Conservation (phyloP, 2,113 vertebrate genomes). For the Turnix velox region DNA sequence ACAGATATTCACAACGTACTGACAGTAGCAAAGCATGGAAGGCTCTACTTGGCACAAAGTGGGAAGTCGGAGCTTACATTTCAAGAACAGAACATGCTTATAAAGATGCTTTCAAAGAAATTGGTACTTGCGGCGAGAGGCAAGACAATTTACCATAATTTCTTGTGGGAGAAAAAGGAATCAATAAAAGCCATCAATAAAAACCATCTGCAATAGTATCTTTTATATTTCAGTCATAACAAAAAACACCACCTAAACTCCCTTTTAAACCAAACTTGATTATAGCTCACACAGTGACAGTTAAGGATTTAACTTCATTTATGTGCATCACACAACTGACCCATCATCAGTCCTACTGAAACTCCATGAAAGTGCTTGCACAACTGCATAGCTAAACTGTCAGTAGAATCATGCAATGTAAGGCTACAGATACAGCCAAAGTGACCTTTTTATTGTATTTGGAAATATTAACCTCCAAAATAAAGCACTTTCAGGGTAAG, state of each 20-base stretch:
- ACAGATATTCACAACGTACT: not conserved
- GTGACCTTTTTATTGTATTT: not conserved
- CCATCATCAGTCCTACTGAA: not conserved
- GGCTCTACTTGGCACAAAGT: not conserved
- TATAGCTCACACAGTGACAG: not conserved
- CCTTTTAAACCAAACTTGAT: not conserved
- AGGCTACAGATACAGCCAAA: not conserved
- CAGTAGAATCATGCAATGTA: not conserved
- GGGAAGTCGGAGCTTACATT: not conserved
- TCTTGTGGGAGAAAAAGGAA: not conserved
- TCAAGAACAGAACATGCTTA: not conserved
- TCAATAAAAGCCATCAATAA: not conserved
- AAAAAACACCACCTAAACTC: not conserved
- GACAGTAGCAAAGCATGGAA: not conserved
- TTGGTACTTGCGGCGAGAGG: not conserved
- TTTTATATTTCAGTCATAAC: not conserved
- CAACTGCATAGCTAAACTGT: not conserved
- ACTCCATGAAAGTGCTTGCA: not conserved
- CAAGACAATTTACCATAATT: not conserved
- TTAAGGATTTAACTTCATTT: not conserved
- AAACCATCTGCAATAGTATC: not conserved
- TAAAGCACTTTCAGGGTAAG: conserved; percentile 1
- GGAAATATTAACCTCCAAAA: not conserved
- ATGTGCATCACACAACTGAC: not conserved
- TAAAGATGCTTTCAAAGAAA: not conserved